phyloP scores from a whole-genome alignment of 23 tunicate genomes.

The Trididemnum clinides region DNA sequence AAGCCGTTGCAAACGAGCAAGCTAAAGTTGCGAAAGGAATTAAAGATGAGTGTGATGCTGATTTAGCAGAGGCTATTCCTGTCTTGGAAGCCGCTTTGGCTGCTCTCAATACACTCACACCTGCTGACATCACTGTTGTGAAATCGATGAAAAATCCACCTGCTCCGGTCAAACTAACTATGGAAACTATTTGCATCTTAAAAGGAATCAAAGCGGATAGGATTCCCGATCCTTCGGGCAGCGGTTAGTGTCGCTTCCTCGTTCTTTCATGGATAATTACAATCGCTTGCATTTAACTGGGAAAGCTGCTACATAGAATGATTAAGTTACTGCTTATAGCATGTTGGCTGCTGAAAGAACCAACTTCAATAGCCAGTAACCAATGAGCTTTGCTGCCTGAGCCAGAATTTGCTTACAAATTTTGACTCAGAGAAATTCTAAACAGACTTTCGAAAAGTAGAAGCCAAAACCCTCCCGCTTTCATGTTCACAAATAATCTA shows the following conservation, averaged over 20 bases:
- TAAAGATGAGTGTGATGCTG: conserved; percentile 99
- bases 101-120: conserved; percentile 87
- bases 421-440: too few species aligned
- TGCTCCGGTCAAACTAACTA: conserved; percentile 84
- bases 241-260: conserved; percentile 42
- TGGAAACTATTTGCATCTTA: conserved; percentile 92
- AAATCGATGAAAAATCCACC: conserved; percentile 97
- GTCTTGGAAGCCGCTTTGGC: conserved; percentile 89
- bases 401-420: too few species aligned
- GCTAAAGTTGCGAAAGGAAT: conserved; percentile 84
- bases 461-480: too few species aligned
- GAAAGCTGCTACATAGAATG: too few species aligned
- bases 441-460: too few species aligned
- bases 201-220: conserved; percentile 93
- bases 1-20: conserved; percentile 98
- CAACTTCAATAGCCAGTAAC: too few species aligned
- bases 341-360: too few species aligned
- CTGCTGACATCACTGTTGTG: conserved; percentile 91
- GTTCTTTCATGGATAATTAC: too few species aligned
- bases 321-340: too few species aligned
- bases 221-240: conserved; percentile 96
- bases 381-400: too few species aligned
- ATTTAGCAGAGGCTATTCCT: conserved; percentile 98
- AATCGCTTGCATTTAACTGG: too few species aligned
- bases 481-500: too few species aligned